Base-by-base conservation (phyloP, 1,140 invertebrate species). In the Neoseiulus cucumeris region DNA sequence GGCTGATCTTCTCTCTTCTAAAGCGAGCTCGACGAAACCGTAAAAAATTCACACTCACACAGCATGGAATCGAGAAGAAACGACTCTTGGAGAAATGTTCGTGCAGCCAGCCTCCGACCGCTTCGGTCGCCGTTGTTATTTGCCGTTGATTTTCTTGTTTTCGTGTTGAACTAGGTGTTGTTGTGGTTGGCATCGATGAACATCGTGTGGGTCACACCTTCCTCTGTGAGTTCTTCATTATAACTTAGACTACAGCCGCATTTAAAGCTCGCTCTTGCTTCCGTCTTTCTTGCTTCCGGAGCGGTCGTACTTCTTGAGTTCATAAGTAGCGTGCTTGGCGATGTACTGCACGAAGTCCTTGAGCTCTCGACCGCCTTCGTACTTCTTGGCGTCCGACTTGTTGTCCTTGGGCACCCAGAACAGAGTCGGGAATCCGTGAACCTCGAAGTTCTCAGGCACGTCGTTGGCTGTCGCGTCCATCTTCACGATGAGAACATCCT, bases 391-490 rank as follows among this genome's bases (percentile, higher is more conserved):
- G 69, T 78, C 83, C 70, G 82, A 76, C 73, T 90, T 91, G 20
- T 77, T 76, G 72, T 89, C 82, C 74, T 91, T 95, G 2, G 93
- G 86, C 64, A 86, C 81, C 91, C 91, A 99, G 79, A 82, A 99
- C 33, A 99, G 80, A 1, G 96, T 98, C 41, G 96, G 96, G 83
- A 97, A 99, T 22, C 95, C 95, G 70, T 83, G 82, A 17, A 99
- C 95, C 72, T 97, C 88, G 76, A 84, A 99, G 66, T 79, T 75
- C n/a, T 83, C 76, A 67, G 92, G 91, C 68, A 97, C 93, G 80
- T 99, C 95, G 77, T 99, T 99, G 47, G 90, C 91, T 0, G 94
- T 97, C 29, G 95, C 94, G 76, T 99, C 95, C 78, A 98, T 89
- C 75, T 98, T 98, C 0, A 95, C 88, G 74, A 99, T 94, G 64